These are phyloP conservation scores for Nipponia nippon DNA, from an alignment of 2,113 vertebrate species.

Conservation along the genomic window DNA sequence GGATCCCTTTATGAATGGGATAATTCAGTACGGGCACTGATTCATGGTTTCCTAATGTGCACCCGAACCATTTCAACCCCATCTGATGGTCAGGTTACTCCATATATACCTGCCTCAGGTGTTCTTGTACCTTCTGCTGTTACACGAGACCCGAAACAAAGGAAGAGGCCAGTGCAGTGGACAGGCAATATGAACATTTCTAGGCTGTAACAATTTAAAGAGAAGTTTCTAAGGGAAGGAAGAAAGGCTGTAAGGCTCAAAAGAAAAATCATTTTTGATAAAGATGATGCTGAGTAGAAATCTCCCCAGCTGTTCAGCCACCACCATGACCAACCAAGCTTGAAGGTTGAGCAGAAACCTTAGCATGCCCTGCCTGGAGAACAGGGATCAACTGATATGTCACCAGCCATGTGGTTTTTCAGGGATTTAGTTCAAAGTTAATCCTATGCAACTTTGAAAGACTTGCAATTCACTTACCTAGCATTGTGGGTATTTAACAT, in stretches of 20 bases:
- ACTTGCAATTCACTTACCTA: background rate
- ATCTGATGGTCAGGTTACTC: background rate
- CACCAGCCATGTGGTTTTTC: background rate
- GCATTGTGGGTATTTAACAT: background rate
- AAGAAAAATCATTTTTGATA: background rate
- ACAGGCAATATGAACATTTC: rapidly evolving
- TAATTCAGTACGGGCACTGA: background rate
- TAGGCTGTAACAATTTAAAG: background rate
- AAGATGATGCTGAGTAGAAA: background rate
- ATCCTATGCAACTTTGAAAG: background rate
- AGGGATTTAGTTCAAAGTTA: background rate
- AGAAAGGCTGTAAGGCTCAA: background rate
- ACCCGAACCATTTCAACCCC: background rate
- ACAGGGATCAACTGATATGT: background rate
- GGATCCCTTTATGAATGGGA: background rate
- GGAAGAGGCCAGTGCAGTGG: background rate
- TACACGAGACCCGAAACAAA: background rate
- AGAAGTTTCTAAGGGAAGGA: background rate
- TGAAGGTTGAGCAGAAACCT: background rate
- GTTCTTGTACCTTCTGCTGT: background rate
- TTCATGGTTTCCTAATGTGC: background rate
- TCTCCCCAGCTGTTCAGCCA: background rate
- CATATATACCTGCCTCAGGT: no score
- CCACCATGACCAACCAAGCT: background rate
- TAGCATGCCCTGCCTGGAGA: background rate